Evolutionary conservation across 2,113 vertebrate species (phyloP).

Genomic region (Apaloderma vittatum): DNA sequence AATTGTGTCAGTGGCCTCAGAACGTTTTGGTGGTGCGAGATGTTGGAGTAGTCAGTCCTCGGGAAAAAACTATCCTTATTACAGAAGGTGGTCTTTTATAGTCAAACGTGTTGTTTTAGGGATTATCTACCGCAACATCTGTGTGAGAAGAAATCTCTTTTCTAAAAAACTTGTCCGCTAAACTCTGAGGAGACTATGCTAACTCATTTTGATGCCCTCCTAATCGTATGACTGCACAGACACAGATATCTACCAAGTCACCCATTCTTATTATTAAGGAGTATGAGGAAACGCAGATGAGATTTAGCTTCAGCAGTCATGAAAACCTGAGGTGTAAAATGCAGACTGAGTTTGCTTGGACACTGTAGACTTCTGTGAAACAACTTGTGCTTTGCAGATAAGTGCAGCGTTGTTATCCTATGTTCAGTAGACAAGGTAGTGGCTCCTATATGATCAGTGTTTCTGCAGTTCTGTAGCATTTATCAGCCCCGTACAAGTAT

Average conservation of each 20-base stretch:
- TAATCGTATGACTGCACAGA: background rate
- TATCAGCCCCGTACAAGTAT: background rate
- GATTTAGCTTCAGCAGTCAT: background rate
- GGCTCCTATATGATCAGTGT: background rate
- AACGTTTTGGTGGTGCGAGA: background rate
- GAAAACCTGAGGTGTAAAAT: background rate
- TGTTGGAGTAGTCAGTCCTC: background rate
- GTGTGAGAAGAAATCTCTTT: background rate
- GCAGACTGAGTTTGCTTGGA: background rate
- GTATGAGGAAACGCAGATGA: background rate
- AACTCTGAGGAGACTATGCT: background rate
- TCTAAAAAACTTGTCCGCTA: background rate
- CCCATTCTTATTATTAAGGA: background rate
- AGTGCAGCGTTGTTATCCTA: background rate
- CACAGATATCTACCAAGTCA: background rate
- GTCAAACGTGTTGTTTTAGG: background rate
- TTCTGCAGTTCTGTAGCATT: background rate
- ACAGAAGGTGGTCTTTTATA: background rate
- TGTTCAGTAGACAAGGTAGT: fast-evolving
- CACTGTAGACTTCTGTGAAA: background rate
- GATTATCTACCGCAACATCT: background rate
- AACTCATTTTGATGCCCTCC: background rate
- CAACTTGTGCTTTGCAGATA: background rate
- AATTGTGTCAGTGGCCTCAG: background rate
- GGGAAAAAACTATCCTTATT: background rate